Evolutionary conservation across 2,113 vertebrate species (phyloP), one percentile per base, ranked within the genome.

Genomic region (Hoplias malabaricus): DNA sequence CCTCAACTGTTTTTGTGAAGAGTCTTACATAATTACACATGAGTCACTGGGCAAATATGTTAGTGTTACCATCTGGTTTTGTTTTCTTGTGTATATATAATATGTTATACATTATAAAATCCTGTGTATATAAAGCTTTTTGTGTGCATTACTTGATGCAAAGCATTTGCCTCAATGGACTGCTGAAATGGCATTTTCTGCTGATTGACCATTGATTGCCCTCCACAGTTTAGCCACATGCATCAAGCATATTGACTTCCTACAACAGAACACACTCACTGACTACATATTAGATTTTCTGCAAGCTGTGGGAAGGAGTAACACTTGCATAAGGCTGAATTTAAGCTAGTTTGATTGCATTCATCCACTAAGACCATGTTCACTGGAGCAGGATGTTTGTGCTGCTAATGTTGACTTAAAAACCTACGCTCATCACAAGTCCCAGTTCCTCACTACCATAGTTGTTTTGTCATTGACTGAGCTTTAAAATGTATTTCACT

Each of bases 231-330:
- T 59, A 59, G 25, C 40, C 33, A 69, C 33, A 78, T 66, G 59
- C 68, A 76, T 80, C 83, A 80, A 63, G 77, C 65, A 72, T 79
- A 73, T 56, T 67, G 69, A 80, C 63, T 61, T 33, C 61, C 54
- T 69, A 16, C 29, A 34, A 34, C 43, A 69, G 16, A 12, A 29
- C 66, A 71, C 63, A 25, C 63, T 42, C 10, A 0, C 68, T 71
- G 50, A 33, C 62, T 67, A 25, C 34, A 68, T 46, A 77, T 72
- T 61, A 62, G 33, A 72, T 7, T 40, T 4, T 57, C n/a, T 43
- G 48, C 59, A 27, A 53, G 48, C 48, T 75, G 48, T 43, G 11
- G 16, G 59, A 82, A 50, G 36, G n/a, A 79, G 59, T 34, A 70
- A 27, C 48, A n/a, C 54, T 12, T 5, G 43, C 4, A 4, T n/a